A percentile compares a stretch with the other conserved stretches of the same genome.
Conservation (phyloP, 2,797 vertebrate species). For the Phalloptychus januarius region DNA sequence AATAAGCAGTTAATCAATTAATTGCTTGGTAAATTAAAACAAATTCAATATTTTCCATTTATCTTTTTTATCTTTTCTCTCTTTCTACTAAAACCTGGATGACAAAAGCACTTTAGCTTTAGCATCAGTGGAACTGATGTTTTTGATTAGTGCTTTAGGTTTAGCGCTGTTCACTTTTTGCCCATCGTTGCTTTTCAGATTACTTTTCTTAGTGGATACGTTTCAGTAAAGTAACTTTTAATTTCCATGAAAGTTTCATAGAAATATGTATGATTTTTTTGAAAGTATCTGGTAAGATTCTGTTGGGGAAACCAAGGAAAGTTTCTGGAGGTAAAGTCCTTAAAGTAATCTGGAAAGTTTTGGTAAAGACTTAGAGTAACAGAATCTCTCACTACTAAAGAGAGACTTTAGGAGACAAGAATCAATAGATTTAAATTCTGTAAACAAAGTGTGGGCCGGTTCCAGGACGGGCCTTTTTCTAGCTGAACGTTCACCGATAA, state of each 20-base stretch:
- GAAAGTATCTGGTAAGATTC: not conserved
- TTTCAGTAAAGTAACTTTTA: not conserved
- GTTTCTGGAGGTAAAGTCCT: not conserved
- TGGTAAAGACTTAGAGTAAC: not conserved
- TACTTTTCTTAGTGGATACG: not conserved
- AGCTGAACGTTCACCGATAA: not conserved
- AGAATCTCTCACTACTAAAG: not conserved
- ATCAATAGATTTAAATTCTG: not conserved
- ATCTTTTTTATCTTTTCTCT: no score
- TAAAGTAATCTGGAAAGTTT: not conserved
- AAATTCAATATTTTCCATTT: no score
- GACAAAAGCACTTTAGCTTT: no score
- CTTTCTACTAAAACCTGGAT: no score
- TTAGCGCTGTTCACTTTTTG: no score
- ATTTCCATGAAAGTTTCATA: not conserved
- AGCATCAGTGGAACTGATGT: no score
- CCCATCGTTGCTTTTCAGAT: not conserved
- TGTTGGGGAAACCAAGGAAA: not conserved
- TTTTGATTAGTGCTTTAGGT: no score
- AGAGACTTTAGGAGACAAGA: not conserved
- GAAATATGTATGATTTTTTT: not conserved
- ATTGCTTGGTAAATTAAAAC: no score
- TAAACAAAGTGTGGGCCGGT: not conserved
- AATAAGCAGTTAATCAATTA: no score
- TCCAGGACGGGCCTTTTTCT: not conserved